Evolutionary conservation across 2,797 vertebrate species (phyloP).

Genomic region (Melanotaenia boesemani): DNA sequence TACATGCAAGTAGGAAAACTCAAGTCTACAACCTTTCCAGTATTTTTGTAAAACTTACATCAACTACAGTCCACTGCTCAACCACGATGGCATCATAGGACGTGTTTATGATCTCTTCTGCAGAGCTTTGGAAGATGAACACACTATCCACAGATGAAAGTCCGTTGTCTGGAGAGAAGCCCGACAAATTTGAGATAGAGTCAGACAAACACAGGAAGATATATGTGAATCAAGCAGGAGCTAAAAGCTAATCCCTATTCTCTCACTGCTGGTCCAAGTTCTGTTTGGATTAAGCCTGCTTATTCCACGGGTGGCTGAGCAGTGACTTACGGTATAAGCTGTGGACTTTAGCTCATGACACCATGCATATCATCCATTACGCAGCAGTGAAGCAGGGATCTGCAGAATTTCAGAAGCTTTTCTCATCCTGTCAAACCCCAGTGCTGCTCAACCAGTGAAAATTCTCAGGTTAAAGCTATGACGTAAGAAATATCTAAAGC

Average conservation of each 20-base stretch:
- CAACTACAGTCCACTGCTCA: constrained; percentile 95
- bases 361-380: constrained; percentile 45
- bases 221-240: constrained; percentile 41
- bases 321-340: constrained; percentile 56
- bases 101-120: constrained; percentile 81
- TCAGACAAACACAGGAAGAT: constrained; percentile 38
- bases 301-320: constrained; percentile 60
- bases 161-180: constrained; percentile 82
- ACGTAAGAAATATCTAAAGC: neutral
- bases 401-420: constrained; percentile 34
- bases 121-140: constrained; percentile 91
- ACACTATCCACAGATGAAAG: constrained; percentile 89
- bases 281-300: constrained; percentile 50
- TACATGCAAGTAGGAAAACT: constrained; percentile 1
- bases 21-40: constrained; percentile 33
- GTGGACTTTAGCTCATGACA: constrained; percentile 39
- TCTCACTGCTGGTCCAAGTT: constrained; percentile 54
- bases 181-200: constrained; percentile 23
- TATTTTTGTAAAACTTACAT: constrained; percentile 70
- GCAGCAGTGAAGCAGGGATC: constrained; percentile 32
- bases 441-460: constrained; percentile 8
- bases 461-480: neutral
- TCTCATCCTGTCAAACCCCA: constrained; percentile 12
- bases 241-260: constrained; percentile 41
- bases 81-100: constrained; percentile 97